phyloP scores from a whole-genome alignment of 2,888 invertebrate genomes.

The Meteorus colon region DNA sequence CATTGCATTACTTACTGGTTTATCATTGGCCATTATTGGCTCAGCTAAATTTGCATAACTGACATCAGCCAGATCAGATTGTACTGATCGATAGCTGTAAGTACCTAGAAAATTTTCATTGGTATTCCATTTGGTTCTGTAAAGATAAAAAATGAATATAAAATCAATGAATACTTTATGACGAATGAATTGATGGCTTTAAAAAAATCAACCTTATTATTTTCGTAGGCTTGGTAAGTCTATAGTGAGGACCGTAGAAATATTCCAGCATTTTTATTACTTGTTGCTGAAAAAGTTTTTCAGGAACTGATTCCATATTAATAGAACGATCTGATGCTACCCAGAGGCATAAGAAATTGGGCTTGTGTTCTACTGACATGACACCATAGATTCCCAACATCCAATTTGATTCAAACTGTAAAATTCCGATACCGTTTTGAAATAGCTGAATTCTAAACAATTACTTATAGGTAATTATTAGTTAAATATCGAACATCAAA shows the following conservation, averaged over 20 bases:
- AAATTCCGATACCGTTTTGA: not conserved
- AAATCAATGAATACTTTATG: no score
- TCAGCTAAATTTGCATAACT: slow-evolving; percentile 75
- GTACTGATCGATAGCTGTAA: slow-evolving; percentile 79
- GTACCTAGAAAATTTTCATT: slow-evolving; percentile 83
- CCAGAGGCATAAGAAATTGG: slow-evolving; percentile 80
- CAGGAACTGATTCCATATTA: slow-evolving; percentile 77
- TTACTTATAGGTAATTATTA: not conserved
- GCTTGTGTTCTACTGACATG: slow-evolving; percentile 78
- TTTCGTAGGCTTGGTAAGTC: slow-evolving; percentile 74
- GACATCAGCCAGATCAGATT: slow-evolving; percentile 74
- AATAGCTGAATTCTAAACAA: not conserved
- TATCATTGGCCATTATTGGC: slow-evolving; percentile 72
- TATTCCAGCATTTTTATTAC: slow-evolving; percentile 74
- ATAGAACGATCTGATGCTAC: slow-evolving; percentile 78
- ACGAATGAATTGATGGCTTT: not conserved
- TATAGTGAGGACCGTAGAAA: slow-evolving; percentile 74
- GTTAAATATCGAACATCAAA: slow-evolving; percentile 73
- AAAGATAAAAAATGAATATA: no score
- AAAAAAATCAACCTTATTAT: slow-evolving; percentile 73
- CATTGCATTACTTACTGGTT: slow-evolving; percentile 58
- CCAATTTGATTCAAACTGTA: slow-evolving; percentile 76
- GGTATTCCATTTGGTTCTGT: slow-evolving; percentile 75
- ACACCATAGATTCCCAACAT: slow-evolving; percentile 78
- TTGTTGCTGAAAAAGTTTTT: slow-evolving; percentile 74